Conservation (phyloP, 64 coral and sea anemone genomes). For the Pachyseris speciosa region DNA sequence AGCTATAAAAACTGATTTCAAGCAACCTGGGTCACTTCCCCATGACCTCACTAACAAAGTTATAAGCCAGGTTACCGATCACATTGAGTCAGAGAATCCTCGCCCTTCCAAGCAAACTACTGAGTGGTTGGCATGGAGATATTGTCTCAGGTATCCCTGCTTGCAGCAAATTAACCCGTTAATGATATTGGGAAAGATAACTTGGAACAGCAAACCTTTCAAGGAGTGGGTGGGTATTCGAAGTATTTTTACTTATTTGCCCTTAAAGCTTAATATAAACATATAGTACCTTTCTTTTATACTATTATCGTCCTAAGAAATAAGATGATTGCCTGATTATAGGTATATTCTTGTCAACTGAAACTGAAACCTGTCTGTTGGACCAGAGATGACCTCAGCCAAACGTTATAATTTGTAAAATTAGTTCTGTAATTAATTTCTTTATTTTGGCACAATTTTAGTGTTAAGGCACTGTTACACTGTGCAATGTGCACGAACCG, state of each 20-base stretch:
- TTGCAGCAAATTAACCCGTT: conserved; percentile 9
- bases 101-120: background rate
- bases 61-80: conserved; percentile 19
- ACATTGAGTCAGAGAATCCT: background rate
- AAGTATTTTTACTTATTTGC: background rate
- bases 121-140: conserved; percentile 9
- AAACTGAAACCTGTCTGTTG: too few species aligned
- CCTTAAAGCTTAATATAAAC: background rate
- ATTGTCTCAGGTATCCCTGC: conserved; percentile 16
- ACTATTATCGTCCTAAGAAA: background rate
- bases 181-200: background rate
- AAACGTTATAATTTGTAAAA: too few species aligned
- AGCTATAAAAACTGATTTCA: background rate
- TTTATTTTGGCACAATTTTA: too few species aligned
- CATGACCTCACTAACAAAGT: background rate
- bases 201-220: conserved; percentile 15
- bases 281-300: background rate
- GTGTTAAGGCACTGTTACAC: too few species aligned
- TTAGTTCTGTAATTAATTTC: too few species aligned
- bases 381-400: too few species aligned
- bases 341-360: too few species aligned
- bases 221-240: background rate
- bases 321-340: too few species aligned
- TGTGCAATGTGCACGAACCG: too few species aligned
- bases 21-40: conserved; percentile 18